Evolutionary conservation across 1,140 invertebrate genomes (phyloP).

Genomic region (Spodoptera litura): DNA sequence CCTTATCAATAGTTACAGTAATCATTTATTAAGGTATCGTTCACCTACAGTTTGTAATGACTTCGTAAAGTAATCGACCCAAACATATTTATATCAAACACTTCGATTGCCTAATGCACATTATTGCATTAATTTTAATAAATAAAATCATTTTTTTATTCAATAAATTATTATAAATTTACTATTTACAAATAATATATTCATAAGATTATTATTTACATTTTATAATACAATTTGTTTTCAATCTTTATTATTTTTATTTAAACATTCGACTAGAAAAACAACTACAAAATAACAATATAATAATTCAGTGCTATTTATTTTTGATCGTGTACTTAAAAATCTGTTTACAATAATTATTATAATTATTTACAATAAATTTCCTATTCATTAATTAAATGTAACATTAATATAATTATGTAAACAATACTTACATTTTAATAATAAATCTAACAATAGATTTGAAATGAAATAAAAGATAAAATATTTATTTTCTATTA

Average conservation of each 20-base stretch:
- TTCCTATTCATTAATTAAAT: constrained; percentile 13
- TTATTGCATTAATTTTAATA: constrained; percentile 34
- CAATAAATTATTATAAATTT: constrained; percentile 41
- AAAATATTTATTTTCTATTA: background rate
- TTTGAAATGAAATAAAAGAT: background rate
- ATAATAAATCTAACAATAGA: constrained; percentile 20
- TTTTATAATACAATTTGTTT: constrained; percentile 48
- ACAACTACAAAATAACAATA: constrained; percentile 57
- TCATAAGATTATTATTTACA: constrained; percentile 54
- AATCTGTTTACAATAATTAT: constrained; percentile 6
- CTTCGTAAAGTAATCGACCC: constrained; percentile 50
- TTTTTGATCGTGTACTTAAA: constrained; percentile 37
- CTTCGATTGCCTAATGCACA: constrained; percentile 51
- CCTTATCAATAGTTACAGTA: constrained; percentile 64
- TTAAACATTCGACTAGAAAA: constrained; percentile 58
- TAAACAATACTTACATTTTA: constrained; percentile 22
- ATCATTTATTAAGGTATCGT: constrained; percentile 44
- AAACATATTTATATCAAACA: constrained; percentile 47
- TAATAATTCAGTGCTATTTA: constrained; percentile 43
- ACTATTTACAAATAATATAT: constrained; percentile 38
- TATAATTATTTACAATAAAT: constrained; percentile 44
- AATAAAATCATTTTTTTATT: constrained; percentile 43
- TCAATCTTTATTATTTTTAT: constrained; percentile 48
- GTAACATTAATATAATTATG: constrained; percentile 16
- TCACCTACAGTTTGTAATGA: constrained; percentile 47